Evolutionary conservation across 2,888 invertebrate genomes (phyloP).

Genomic region (Drosophila villosipedis): DNA sequence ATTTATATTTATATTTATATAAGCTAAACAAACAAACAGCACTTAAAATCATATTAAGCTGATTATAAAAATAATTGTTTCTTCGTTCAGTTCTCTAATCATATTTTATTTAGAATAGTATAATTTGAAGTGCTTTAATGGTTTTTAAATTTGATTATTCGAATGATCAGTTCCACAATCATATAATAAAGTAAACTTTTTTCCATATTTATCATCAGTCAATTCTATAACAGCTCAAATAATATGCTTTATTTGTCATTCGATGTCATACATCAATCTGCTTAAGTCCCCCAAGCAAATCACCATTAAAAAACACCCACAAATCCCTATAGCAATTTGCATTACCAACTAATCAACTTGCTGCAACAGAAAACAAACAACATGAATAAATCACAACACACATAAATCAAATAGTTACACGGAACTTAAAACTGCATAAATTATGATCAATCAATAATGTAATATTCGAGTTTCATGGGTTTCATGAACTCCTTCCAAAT

Average conservation of each 20-base stretch:
- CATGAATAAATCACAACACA: constrained; percentile 9
- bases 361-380: not conserved
- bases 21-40: too few relatives aligned
- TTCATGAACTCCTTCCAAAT: constrained; percentile 36
- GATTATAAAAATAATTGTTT: not conserved
- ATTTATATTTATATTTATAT: too few relatives aligned
- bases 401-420: constrained; percentile 30
- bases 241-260: not conserved
- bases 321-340: not conserved
- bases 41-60: too few relatives aligned
- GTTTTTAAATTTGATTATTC: not conserved
- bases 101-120: not conserved
- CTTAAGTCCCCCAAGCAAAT: not conserved
- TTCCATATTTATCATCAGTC: not conserved
- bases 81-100: not conserved
- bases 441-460: constrained; percentile 25
- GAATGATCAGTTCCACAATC: not conserved
- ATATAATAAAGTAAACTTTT: not conserved
- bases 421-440: constrained; percentile 37
- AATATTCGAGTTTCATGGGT: not conserved
- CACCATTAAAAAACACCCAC: not conserved
- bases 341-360: constrained; percentile 24
- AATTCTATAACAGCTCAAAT: not conserved
- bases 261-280: not conserved
- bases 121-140: not conserved